Evolutionary conservation across 1,140 invertebrate genomes (phyloP), one percentile per base, ranked within the genome.

Genomic region (Drosophila bocki): DNA sequence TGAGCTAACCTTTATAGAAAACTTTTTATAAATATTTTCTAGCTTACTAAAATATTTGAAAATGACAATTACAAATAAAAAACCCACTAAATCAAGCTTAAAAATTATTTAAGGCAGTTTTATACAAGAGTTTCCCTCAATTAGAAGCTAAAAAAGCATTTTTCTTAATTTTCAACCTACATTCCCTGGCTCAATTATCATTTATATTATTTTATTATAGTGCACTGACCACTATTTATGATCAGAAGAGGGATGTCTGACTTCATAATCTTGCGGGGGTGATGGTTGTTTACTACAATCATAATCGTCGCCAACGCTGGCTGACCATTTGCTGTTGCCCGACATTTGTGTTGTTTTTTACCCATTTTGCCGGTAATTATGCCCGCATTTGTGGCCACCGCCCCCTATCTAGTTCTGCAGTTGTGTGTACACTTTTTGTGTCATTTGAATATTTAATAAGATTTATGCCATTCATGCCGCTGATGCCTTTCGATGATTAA

Each of bases 371-470:
- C 62, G 72, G 62, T 87, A 87, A 87, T 87, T 87, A 90, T 75
- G 85, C 84, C 84, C 84, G 84, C 84, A 87, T 82, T 86, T 87
- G 53, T 39, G 53, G 53, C 33, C 33, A 39, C 53, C 53, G 33
- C 51, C 51, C 51, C 51, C 33, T 54, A 54, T 39, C 86, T 83
- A 63, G 47, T 29, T 17, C 45, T 17, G 9, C 22, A 3, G 51
- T 22, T 3, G 53, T 56, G 33, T n/a, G 53, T 41, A 47, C 39
- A 59, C 51, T 58, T 78, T 78, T 64, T 72, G 45, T 65, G 63
- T 70, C 74, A 80, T 59, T 80, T 59, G 59, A 84, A 80, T 84
- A 83, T 84, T 87, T 88, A 80, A 87, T 88, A 84, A 68, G 84
- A 82, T 78, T 80, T 78, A 76, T 75, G 84, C 35, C 70, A 72